Evolutionary conservation across 2,113 vertebrate species (phyloP), one percentile per base, ranked within the genome.

Genomic region (Naja naja): DNA sequence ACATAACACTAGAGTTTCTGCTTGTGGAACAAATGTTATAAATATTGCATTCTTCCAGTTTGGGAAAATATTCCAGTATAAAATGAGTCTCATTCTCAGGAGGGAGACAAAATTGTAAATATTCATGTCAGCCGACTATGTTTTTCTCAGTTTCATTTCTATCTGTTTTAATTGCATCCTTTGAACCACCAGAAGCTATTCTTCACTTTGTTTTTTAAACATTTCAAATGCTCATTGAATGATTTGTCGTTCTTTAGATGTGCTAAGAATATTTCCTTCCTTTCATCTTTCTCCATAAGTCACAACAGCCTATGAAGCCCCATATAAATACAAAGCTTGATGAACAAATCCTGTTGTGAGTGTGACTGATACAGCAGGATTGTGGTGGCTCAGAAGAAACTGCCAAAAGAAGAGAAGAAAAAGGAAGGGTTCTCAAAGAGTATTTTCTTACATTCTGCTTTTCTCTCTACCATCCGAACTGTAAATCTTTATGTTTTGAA

Each of bases 401-500:
- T 90, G 90, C 56, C 85, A 91, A 93, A 93, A 14, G 54, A 16
- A 92, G 88, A 69, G 14, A 92, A 87, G 0, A 86, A 45, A 16
- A 39, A 91, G 34, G 47, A 1, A 89, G 23, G 69, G 55, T 89
- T 93, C 43, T 8, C 53, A 93, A 90, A 93, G 87, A 9, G 3
- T 89, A 89, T 92, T 91, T 91, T 3, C 89, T 87, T 64, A 64
- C 14, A 60, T 47, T 56, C 89, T 89, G 55, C 30, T 88, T 30
- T 55, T 89, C 16, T 53, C 12, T 91, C 89, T 91, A 86, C 93
- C 7, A 90, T 87, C 25, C 60, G 53, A 56, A 30, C 91, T 93
- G 92, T 43, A 64, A 22, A 58, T 34, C 89, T 87, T 92, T 95
- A 69, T 86, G 0, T 92, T 94, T 90, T 91, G 92, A 90, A 20